phyloP scores from a whole-genome alignment of 2,888 invertebrate genomes.

The Piscicola geometra region DNA sequence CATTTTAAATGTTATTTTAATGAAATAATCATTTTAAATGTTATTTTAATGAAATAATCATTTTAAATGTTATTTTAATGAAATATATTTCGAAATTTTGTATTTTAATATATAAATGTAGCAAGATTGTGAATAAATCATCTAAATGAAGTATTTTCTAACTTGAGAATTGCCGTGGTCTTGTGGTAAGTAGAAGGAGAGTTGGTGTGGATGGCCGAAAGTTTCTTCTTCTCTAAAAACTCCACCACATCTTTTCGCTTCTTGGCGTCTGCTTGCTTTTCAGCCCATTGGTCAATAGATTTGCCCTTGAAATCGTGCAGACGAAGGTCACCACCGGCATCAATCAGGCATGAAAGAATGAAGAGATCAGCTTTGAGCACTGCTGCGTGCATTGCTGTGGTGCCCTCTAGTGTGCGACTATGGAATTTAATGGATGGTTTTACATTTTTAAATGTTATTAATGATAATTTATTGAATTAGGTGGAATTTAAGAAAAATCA shows the following conservation, averaged over 20 bases:
- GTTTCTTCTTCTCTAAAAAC: constrained; percentile 50
- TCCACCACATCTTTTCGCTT: constrained; percentile 49
- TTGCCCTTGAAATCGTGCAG: constrained; percentile 54
- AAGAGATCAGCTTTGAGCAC: constrained; percentile 53
- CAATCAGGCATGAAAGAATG: constrained; percentile 52
- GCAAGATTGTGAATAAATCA: no score
- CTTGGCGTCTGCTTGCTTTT: constrained; percentile 46
- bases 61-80: no score
- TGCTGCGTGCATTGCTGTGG: constrained; percentile 57
- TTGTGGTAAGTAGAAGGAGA: constrained; percentile 27
- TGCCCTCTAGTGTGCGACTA: constrained; percentile 53
- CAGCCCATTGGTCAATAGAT: constrained; percentile 52
- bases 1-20: no score
- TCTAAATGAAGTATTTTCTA: no score
- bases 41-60: no score
- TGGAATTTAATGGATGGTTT: background rate
- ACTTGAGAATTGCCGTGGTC: constrained; percentile 17
- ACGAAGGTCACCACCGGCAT: constrained; percentile 57
- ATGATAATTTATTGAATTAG: background rate
- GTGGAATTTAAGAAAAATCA: background rate
- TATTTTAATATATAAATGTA: no score
- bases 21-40: no score
- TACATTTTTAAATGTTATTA: background rate
- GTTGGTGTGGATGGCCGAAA: constrained; percentile 48
- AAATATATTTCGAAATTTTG: background rate